phyloP scores from a whole-genome alignment of 2,797 vertebrate genomes.

The Percopsis omiscomaycus region DNA sequence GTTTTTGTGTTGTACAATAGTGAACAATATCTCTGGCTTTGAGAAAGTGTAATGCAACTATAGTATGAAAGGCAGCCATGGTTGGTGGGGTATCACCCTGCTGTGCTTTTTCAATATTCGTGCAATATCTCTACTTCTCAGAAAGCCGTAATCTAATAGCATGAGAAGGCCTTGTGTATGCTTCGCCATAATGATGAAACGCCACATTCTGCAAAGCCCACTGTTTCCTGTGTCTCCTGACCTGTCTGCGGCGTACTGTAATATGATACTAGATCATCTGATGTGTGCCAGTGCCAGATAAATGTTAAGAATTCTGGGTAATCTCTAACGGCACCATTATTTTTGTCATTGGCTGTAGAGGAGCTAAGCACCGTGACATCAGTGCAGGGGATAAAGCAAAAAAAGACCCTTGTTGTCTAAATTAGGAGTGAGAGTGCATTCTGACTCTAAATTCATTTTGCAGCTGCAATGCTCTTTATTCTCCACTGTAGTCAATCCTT shows the following conservation, averaged over 20 bases:
- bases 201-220: constrained; percentile 52
- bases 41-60: constrained; percentile 63
- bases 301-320: constrained; percentile 52
- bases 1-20: constrained; percentile 51
- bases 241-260: constrained; percentile 61
- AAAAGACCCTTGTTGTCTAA: constrained; percentile 12
- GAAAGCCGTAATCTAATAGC: constrained; percentile 72
- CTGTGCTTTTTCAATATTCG: constrained; percentile 67
- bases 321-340: constrained; percentile 47
- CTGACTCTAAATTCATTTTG: constrained; percentile 64
- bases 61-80: constrained; percentile 49
- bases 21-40: constrained; percentile 49
- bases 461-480: constrained; percentile 62
- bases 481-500: constrained; percentile 68
- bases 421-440: constrained; percentile 27
- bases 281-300: constrained; percentile 53
- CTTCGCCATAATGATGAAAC: constrained; percentile 63
- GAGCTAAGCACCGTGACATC: constrained; percentile 25
- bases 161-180: constrained; percentile 57
- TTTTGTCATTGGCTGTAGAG: constrained; percentile 44
- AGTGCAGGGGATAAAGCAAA: constrained; percentile 38
- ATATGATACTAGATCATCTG: constrained; percentile 57
- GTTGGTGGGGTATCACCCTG: constrained; percentile 54
- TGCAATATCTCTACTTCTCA: constrained; percentile 69
- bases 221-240: constrained; percentile 54